Conservation (phyloP, 2,888 invertebrate species). For the Thymelicus lineola region DNA sequence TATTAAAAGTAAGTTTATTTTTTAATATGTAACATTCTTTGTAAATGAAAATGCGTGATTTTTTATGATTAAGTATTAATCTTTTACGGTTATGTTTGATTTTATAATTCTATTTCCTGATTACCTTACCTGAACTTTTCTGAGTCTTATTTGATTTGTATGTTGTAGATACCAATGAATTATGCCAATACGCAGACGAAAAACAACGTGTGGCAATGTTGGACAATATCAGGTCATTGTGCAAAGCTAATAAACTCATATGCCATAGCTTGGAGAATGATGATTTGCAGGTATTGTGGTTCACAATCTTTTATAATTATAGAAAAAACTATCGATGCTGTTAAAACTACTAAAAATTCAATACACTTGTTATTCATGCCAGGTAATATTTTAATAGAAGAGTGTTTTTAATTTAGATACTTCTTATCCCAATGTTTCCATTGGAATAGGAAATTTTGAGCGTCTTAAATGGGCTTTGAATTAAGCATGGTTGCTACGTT, state of each 20-base stretch:
- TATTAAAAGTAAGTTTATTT: constrained; percentile 38
- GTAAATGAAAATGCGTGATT: too few relatives aligned
- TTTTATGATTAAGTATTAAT: neutral
- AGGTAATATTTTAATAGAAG: too few relatives aligned
- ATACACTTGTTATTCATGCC: too few relatives aligned
- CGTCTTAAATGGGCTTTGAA: too few relatives aligned
- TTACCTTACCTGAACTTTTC: neutral
- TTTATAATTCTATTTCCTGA: too few relatives aligned
- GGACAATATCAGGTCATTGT: constrained; percentile 48
- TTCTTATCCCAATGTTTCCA: too few relatives aligned
- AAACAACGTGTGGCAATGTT: constrained; percentile 47
- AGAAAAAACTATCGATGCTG: too few relatives aligned
- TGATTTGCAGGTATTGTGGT: constrained; percentile 41
- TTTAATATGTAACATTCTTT: neutral
- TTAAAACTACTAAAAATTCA: too few relatives aligned
- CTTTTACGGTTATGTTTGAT: too few relatives aligned
- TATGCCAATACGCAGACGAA: constrained; percentile 46
- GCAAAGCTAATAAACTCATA: constrained; percentile 50
- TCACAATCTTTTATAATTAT: neutral
- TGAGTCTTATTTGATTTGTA: neutral
- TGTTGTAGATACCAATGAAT: constrained; percentile 49
- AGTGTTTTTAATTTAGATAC: too few relatives aligned
- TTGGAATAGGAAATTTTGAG: too few relatives aligned
- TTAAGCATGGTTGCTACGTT: too few relatives aligned
- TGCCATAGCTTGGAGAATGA: constrained; percentile 43